Evolutionary conservation across 2,888 invertebrate genomes (phyloP).

Genomic region (Phymatocera aterrima): DNA sequence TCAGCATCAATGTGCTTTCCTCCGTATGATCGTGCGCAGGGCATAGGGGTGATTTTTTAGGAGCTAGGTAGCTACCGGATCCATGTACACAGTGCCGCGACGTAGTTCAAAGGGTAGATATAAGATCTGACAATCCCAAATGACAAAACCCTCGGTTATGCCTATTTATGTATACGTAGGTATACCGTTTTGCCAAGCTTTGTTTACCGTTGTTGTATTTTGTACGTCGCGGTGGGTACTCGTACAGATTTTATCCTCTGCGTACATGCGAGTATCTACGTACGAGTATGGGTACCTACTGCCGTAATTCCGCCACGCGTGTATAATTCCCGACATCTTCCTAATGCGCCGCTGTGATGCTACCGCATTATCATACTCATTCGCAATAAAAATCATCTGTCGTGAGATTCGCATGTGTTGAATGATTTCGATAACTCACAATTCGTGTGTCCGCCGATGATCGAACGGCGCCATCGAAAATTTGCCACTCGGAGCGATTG

Average conservation of each 20-base stretch:
- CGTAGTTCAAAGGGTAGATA: slow-evolving; percentile 34
- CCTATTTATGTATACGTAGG: not conserved
- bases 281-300: no score
- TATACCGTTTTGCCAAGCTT: slow-evolving; percentile 21
- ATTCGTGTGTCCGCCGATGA: no score
- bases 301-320: not conserved
- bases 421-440: not conserved
- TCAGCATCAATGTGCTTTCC: not conserved
- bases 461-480: no score
- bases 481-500: no score
- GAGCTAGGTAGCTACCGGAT: not conserved
- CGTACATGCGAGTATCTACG: no score
- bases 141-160: slow-evolving; percentile 7
- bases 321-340: not conserved
- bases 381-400: not conserved
- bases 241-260: no score
- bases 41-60: slow-evolving; percentile 26
- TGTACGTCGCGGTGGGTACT: no score
- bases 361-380: not conserved
- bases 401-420: not conserved
- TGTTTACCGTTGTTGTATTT: slow-evolving; percentile 18
- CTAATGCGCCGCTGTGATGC: no score
- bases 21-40: not conserved
- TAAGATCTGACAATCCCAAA: slow-evolving; percentile 39
- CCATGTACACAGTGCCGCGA: not conserved